These are phyloP conservation scores for Molorchus minor DNA, from an alignment of 2,888 invertebrate species.

Conservation along the genomic window DNA sequence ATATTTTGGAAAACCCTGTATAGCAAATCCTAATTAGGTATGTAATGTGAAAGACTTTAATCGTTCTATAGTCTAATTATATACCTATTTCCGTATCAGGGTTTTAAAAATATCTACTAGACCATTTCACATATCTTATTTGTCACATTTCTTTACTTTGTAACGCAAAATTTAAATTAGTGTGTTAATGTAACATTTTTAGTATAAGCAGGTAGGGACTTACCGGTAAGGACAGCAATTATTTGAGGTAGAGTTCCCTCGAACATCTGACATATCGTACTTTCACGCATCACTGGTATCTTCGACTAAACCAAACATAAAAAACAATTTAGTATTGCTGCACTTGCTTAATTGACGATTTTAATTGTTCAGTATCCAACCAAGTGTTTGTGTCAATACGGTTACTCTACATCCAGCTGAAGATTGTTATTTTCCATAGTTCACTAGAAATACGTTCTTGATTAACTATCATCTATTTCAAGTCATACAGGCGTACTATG, in stretches of 20 bases:
- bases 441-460: conserved; percentile 12
- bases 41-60: too few relatives aligned
- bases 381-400: conserved; percentile 4
- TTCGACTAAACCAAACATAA: conserved; percentile 2
- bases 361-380: conserved; percentile 7
- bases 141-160: too few relatives aligned
- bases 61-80: too few relatives aligned
- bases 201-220: conserved; percentile 40
- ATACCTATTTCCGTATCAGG: too few relatives aligned
- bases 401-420: conserved; percentile 10
- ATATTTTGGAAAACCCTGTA: too few relatives aligned
- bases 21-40: too few relatives aligned
- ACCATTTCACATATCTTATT: too few relatives aligned
- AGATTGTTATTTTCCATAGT: conserved; percentile 5
- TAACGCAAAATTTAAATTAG: too few relatives aligned
- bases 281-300: conserved; percentile 40
- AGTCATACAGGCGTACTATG: too few relatives aligned
- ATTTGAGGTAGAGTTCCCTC: conserved; percentile 53
- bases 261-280: conserved; percentile 46
- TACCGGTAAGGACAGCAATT: conserved; percentile 54
- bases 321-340: conserved; percentile 15
- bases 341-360: conserved; percentile 7
- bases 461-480: too few relatives aligned
- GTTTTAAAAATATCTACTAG: too few relatives aligned
- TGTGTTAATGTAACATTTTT: too few relatives aligned